Conservation (phyloP, 1,140 invertebrate genomes). For the Phthorimaea operculella region DNA sequence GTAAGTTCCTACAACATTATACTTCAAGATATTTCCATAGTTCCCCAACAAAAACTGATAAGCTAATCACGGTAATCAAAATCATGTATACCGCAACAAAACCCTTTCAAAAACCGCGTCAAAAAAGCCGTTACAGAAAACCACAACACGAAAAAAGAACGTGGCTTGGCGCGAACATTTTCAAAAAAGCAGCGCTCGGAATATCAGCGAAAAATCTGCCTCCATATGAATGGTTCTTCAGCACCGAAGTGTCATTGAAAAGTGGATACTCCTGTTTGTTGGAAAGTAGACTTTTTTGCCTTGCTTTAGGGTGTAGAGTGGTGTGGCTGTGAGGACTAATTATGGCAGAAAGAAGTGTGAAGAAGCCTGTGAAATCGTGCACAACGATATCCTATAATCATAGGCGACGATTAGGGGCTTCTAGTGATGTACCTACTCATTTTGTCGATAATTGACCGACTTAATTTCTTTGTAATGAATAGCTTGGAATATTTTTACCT, state of each 20-base stretch:
- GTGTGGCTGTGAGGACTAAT: neutral
- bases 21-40: too few species aligned
- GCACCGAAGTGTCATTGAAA: neutral
- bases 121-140: too few species aligned
- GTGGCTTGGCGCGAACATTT: neutral
- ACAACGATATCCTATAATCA: constrained; percentile 1
- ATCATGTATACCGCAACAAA: too few species aligned
- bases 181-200: neutral
- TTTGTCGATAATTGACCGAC: too few species aligned
- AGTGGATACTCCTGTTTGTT: neutral
- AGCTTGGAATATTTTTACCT: too few species aligned
- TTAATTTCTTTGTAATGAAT: too few species aligned
- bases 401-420: neutral
- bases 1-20: too few species aligned
- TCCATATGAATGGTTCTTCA: neutral
- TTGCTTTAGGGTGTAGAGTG: neutral
- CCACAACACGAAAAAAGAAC: too few species aligned
- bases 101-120: too few species aligned
- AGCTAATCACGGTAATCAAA: too few species aligned
- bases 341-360: neutral
- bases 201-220: constrained; percentile 1
- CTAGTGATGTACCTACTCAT: neutral
- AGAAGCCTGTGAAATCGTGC: neutral
- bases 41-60: too few species aligned
- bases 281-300: neutral